These are phyloP conservation scores for Scaptomyza graminum DNA, from an alignment of 1,140 invertebrate species.

Conservation along the genomic window DNA sequence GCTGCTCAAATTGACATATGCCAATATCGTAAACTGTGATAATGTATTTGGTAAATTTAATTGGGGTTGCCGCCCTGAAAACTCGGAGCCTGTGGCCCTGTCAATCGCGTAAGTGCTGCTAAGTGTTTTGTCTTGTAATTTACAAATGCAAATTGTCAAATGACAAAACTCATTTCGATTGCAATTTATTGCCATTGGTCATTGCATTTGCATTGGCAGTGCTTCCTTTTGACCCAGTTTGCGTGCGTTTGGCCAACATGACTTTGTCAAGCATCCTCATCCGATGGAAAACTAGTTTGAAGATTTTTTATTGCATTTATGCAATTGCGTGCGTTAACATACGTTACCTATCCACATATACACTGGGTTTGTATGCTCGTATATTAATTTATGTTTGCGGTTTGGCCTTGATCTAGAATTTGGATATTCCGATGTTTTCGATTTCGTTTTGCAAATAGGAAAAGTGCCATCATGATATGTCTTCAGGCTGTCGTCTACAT, in stretches of 20 bases:
- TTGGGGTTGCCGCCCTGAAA: constrained; percentile 52
- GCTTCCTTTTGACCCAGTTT: constrained; percentile 64
- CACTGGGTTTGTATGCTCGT: constrained; percentile 33
- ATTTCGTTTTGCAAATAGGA: constrained; percentile 51
- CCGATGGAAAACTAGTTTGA: constrained; percentile 61
- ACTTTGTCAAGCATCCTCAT: constrained; percentile 43
- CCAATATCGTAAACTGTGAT: constrained; percentile 31
- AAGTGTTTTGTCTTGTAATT: constrained; percentile 80
- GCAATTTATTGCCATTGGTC: constrained; percentile 63
- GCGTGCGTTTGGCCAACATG: constrained; percentile 23
- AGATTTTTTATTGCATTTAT: neutral
- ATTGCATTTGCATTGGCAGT: constrained; percentile 46
- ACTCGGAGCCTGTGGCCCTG: constrained; percentile 39
- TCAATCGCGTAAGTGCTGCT: constrained; percentile 54
- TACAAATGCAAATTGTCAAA: constrained; percentile 71
- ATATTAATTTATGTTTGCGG: constrained; percentile 29
- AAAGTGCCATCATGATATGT: constrained; percentile 24
- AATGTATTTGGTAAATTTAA: constrained; percentile 47
- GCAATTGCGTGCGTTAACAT: constrained; percentile 59
- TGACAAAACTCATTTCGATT: constrained; percentile 73
- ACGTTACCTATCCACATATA: constrained; percentile 25
- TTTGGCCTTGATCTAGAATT: constrained; percentile 78
- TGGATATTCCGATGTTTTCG: constrained; percentile 66
- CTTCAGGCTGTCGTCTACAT: neutral
- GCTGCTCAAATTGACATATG: constrained; percentile 36